These are phyloP conservation scores for Pristis pectinata DNA, from an alignment of 2,797 vertebrate genomes.

Conservation along the genomic window DNA sequence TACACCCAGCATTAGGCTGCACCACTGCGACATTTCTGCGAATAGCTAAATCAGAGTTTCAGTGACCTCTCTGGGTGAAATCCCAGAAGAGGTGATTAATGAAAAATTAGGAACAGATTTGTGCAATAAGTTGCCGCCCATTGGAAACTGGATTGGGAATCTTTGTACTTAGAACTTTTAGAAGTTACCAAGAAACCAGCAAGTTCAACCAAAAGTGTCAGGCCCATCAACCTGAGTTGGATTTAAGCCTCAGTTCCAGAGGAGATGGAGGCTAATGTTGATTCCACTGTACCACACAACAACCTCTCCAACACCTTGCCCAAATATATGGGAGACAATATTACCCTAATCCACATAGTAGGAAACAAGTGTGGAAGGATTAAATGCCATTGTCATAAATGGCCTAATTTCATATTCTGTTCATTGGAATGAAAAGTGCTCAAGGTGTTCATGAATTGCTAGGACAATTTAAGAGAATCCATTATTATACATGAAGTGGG, in stretches of 20 bases:
- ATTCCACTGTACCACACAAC: neutral
- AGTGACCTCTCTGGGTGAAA: neutral
- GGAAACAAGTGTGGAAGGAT: neutral
- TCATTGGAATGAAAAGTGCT: neutral
- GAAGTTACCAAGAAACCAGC: neutral
- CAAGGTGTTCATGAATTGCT: neutral
- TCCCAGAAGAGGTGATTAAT: neutral
- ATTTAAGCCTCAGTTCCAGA: neutral
- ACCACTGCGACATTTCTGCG: neutral
- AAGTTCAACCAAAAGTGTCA: neutral
- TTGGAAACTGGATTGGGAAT: neutral
- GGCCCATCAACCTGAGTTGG: neutral
- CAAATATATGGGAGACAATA: neutral
- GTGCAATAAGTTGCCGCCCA: neutral
- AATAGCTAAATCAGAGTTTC: neutral
- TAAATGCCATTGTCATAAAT: no score
- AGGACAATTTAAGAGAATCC: neutral
- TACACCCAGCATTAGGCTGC: neutral
- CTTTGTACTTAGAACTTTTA: neutral
- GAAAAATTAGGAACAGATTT: neutral
- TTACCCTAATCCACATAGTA: neutral
- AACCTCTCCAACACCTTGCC: neutral
- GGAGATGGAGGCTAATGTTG: neutral
- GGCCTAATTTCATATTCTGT: neutral
- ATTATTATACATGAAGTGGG: neutral